phyloP scores from a whole-genome alignment of 2,113 vertebrate species.

The Sturnus vulgaris region DNA sequence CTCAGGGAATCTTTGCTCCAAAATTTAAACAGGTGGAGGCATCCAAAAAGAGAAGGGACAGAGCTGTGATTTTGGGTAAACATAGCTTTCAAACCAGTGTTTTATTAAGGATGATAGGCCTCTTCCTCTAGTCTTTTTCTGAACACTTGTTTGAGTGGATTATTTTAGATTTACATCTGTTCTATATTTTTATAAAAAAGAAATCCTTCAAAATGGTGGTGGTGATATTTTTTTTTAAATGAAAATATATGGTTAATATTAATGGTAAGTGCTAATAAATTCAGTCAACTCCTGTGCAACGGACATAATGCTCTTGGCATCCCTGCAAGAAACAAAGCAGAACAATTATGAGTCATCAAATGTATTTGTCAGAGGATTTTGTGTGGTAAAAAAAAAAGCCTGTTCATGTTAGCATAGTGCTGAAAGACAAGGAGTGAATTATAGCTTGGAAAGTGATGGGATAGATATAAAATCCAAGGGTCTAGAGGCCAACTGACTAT shows the following conservation, averaged over 20 bases:
- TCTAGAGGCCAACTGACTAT: constrained; percentile 56
- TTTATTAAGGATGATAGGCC: neutral
- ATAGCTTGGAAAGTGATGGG: constrained; percentile 62
- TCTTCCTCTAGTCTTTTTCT: neutral
- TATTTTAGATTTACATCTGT: neutral
- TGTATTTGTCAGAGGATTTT: constrained; percentile 59
- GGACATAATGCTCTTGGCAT: constrained; percentile 45
- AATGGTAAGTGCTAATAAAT: constrained; percentile 18
- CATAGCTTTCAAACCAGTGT: neutral
- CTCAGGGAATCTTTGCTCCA: neutral
- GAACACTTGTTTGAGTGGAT: neutral
- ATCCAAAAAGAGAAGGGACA: neutral
- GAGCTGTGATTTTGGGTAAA: neutral
- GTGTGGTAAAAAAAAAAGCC: constrained; percentile 20
- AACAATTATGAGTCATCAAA: constrained; percentile 67
- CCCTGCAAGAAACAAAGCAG: constrained; percentile 54
- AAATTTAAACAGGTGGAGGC: neutral
- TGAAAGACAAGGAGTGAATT: constrained; percentile 66
- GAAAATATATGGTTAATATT: neutral
- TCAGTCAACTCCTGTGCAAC: neutral
- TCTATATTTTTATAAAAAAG: neutral
- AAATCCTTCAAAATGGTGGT: neutral
- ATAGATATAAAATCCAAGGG: constrained; percentile 62
- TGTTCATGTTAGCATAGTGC: constrained; percentile 49
- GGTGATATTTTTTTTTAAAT: neutral